phyloP scores from a whole-genome alignment of 1,140 invertebrate genomes.

The Drosophila busckii region DNA sequence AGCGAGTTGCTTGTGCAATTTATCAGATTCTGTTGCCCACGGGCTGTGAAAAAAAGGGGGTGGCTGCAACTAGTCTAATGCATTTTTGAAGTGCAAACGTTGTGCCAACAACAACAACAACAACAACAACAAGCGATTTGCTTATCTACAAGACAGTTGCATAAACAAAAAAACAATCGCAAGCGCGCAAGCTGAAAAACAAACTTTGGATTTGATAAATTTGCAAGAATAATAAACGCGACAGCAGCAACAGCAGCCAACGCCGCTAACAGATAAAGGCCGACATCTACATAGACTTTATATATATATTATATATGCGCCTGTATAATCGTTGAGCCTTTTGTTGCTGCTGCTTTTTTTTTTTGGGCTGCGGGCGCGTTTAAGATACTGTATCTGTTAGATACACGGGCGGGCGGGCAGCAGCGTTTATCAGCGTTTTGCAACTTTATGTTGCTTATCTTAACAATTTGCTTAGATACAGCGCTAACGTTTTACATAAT shows the following conservation, averaged over 20 bases:
- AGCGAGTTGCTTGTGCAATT: slow-evolving; percentile 42
- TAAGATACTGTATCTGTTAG: slow-evolving; percentile 54
- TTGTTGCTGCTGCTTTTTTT: background rate
- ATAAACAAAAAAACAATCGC: slow-evolving; percentile 39
- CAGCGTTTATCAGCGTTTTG: slow-evolving; percentile 42
- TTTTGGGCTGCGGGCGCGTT: slow-evolving; percentile 39
- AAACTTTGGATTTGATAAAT: slow-evolving; percentile 47
- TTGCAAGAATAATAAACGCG: slow-evolving; percentile 26
- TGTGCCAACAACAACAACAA: slow-evolving; percentile 5
- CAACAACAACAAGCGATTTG: slow-evolving; percentile 1
- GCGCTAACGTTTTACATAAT: slow-evolving; percentile 36
- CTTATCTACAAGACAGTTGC: slow-evolving; percentile 60
- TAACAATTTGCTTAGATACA: slow-evolving; percentile 6
- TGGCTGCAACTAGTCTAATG: slow-evolving; percentile 30
- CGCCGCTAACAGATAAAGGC: slow-evolving; percentile 34
- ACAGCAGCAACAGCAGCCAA: slow-evolving; percentile 10
- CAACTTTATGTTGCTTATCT: slow-evolving; percentile 38
- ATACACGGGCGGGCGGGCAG: slow-evolving; percentile 37
- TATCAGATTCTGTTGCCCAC: slow-evolving; percentile 20
- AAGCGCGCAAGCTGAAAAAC: slow-evolving; percentile 13
- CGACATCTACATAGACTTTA: no score
- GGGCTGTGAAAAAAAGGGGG: slow-evolving; percentile 6
- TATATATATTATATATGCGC: no score
- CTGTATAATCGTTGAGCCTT: no score
- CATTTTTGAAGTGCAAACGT: slow-evolving; percentile 39